A percentile compares a stretch with the other conserved stretches of the same genome.
Conservation (phyloP, 2,888 invertebrate species). For the Polymixis lichenea region DNA sequence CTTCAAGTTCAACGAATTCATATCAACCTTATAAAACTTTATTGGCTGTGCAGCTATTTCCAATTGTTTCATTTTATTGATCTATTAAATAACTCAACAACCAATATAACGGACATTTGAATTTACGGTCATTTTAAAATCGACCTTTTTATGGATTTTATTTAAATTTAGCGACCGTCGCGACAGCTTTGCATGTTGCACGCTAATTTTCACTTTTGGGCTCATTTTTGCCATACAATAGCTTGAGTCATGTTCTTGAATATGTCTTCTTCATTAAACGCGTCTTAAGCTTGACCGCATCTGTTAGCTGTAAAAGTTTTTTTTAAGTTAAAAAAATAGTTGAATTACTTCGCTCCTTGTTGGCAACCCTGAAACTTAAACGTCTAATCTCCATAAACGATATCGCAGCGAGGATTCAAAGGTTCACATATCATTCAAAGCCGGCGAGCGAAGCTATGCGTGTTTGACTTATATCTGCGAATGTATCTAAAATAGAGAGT, state of each 20-base stretch:
- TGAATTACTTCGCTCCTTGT: not conserved
- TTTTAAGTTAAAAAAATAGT: slow-evolving; percentile 5
- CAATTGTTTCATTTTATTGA: slow-evolving; percentile 63
- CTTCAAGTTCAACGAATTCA: slow-evolving; percentile 67
- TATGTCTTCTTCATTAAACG: slow-evolving; percentile 42
- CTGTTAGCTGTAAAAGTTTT: not conserved
- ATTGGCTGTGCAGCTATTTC: slow-evolving; percentile 60
- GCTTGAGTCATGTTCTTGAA: slow-evolving; percentile 45
- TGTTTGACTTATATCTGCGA: slow-evolving; percentile 68
- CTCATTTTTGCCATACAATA: slow-evolving; percentile 48
- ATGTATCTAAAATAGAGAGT: slow-evolving; percentile 71
- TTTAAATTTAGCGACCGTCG: slow-evolving; percentile 29
- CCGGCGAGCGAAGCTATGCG: slow-evolving; percentile 67
- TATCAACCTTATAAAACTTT: slow-evolving; percentile 64
- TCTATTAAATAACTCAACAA: slow-evolving; percentile 62
- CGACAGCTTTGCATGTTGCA: slow-evolving; percentile 42
- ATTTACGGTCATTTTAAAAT: slow-evolving; percentile 51
- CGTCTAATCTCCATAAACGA: slow-evolving; percentile 74
- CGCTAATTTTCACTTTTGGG: slow-evolving; percentile 57
- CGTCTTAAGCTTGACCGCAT: slow-evolving; percentile 20
- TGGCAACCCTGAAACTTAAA: slow-evolving; percentile 72
- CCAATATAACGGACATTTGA: slow-evolving; percentile 50
- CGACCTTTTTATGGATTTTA: slow-evolving; percentile 42
- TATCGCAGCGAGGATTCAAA: slow-evolving; percentile 73
- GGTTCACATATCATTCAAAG: slow-evolving; percentile 80